Percentiles rank a stretch among this genome's conserved stretches.
These are phyloP conservation scores for Drosophila aff. DNA, from an alignment of 1,140 invertebrate genomes.

Conservation along the genomic window DNA sequence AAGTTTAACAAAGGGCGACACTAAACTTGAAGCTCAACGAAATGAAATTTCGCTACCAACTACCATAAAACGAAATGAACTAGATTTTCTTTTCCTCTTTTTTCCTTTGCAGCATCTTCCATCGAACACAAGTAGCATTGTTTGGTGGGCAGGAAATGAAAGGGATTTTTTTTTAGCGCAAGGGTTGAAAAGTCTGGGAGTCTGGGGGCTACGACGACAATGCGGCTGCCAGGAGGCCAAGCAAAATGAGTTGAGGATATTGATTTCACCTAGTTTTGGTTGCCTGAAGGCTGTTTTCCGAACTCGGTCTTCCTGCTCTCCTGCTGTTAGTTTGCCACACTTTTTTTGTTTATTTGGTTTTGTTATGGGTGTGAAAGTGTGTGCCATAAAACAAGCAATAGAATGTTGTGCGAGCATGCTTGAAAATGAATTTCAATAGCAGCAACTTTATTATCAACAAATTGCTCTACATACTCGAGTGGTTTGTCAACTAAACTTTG, in stretches of 20 bases:
- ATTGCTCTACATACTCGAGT: slow-evolving; percentile 44
- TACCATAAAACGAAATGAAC: slow-evolving; percentile 68
- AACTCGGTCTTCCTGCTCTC: slow-evolving; percentile 16
- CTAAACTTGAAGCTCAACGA: slow-evolving; percentile 58
- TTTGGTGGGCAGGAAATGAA: slow-evolving; percentile 46
- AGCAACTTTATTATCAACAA: slow-evolving; percentile 46
- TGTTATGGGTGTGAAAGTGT: slow-evolving; percentile 37
- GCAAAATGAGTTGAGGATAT: slow-evolving; percentile 73
- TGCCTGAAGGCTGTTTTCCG: slow-evolving; percentile 37
- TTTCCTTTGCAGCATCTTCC: slow-evolving; percentile 32
- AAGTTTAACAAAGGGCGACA: slow-evolving; percentile 41
- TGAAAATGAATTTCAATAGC: slow-evolving; percentile 45
- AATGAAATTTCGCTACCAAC: slow-evolving; percentile 59
- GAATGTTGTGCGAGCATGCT: slow-evolving; percentile 39
- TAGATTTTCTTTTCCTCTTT: slow-evolving; percentile 35
- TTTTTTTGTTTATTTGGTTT: slow-evolving; percentile 35
- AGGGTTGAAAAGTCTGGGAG: slow-evolving; percentile 15
- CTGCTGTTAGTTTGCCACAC: slow-evolving; percentile 15
- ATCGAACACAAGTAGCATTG: slow-evolving; percentile 52
- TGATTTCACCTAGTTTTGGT: slow-evolving; percentile 75
- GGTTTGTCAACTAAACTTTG: slow-evolving; percentile 40
- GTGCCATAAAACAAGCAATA: slow-evolving; percentile 49
- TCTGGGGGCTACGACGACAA: slow-evolving; percentile 39
- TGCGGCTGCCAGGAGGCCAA: slow-evolving; percentile 46
- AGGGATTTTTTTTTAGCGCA: slow-evolving; percentile 21